Base-by-base conservation (phyloP, 2,888 invertebrate species). In the Trichopoda pennipes region DNA sequence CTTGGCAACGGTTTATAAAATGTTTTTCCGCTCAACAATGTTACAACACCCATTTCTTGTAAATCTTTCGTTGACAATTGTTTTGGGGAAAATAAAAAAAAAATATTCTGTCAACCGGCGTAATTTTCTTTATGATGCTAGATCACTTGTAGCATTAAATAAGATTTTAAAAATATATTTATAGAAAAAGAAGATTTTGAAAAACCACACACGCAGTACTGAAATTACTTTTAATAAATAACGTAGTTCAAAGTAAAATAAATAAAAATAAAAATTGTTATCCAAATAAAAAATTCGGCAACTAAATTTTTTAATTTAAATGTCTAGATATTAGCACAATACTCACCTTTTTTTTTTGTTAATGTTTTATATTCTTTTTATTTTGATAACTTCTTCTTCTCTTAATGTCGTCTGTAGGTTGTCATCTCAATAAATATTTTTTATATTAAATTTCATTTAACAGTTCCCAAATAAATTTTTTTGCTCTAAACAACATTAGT, bases 21-120 rank as follows among this genome's bases (percentile, higher is more conserved):
- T 70, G 44, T 51, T 28, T 51, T 56, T 53, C 9, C 3, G 49
- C n/a, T 64, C 42, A 64, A 78, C 72, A 78, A 72, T 72, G 78
- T 78, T 78, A 64, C 72, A 78, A 53, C 3, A 44, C 55, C 38
- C 19, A 78, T 58, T 19, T 78, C 19, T 66, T 66, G 58, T 23
- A 58, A 47, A 53, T 23, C 53, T 32, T 19, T 32, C 1, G 32
- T 38, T 53, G 23, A 55, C 21, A n/a, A 47, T 55, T 23, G 55
- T n/a, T n/a, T 63, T 47, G 12, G 49, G 10, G 32, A 38, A 58
- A 42, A 58, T 0, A 2, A 28, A 61, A 44, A 61, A 61, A 44
- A 61, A 10, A 1, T 8, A 17, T 47, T 10, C 9, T 19, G 9
- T 17, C 17, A n/a, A 17, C 47, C 8, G 47, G 16, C 28, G n/a